Evolutionary conservation across 1,140 invertebrate genomes (phyloP).

Genomic region (Aphelinus atriplicis): DNA sequence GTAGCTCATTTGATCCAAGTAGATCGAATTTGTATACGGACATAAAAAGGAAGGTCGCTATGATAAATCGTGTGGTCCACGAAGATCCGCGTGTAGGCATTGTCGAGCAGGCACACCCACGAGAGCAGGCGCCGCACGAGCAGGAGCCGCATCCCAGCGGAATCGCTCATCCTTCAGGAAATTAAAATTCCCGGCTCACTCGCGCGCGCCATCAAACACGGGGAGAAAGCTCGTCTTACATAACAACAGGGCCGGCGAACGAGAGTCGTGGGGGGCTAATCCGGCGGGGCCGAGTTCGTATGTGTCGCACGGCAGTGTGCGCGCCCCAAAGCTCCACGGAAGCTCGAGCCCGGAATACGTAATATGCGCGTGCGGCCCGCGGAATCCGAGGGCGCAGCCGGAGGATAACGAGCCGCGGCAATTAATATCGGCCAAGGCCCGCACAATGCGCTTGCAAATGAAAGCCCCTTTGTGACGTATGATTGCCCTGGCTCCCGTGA

Average conservation of each 20-base stretch:
- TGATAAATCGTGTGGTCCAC: too few species aligned
- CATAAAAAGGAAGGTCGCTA: too few species aligned
- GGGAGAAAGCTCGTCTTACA: too few species aligned
- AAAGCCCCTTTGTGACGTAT: constrained; percentile 68
- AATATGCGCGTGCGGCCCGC: constrained; percentile 48
- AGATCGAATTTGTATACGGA: too few species aligned
- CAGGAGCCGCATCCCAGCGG: too few species aligned
- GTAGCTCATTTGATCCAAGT: too few species aligned
- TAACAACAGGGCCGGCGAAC: background rate
- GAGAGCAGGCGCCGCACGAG: too few species aligned
- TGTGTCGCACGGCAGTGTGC: constrained; percentile 54
- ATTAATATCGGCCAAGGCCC: constrained; percentile 65
- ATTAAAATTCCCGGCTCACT: constrained; percentile 37
- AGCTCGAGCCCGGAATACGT: constrained; percentile 60
- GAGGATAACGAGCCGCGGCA: constrained; percentile 65
- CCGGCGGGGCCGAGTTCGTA: constrained; percentile 46
- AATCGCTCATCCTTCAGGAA: constrained; percentile 27
- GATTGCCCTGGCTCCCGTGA: constrained; percentile 66
- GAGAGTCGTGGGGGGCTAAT: constrained; percentile 28
- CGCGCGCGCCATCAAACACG: constrained; percentile 15
- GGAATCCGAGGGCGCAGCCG: constrained; percentile 43
- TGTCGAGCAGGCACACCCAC: too few species aligned
- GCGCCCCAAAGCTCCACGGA: constrained; percentile 30
- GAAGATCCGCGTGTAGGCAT: too few species aligned
- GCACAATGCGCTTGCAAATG: constrained; percentile 68